Conservation (phyloP, 2,113 vertebrate species). For the Corythornis vintsioides region DNA sequence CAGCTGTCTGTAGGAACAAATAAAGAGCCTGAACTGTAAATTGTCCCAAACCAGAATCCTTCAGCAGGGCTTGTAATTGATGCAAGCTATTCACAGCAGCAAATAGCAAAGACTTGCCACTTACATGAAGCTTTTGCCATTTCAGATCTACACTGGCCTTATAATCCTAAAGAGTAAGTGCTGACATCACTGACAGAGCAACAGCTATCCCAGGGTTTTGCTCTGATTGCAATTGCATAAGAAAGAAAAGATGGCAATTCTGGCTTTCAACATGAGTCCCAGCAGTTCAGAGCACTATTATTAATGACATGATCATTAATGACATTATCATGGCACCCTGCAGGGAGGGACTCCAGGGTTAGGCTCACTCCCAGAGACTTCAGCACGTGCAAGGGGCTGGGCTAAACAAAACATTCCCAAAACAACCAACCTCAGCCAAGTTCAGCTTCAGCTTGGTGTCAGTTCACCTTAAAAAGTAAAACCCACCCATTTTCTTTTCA, state of each 20-base stretch:
- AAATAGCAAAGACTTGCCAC: slow-evolving; percentile 4
- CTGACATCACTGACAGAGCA: neutral
- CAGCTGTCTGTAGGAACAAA: neutral
- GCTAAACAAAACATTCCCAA: neutral
- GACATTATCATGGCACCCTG: neutral
- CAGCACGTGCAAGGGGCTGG: neutral
- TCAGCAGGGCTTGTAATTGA: neutral
- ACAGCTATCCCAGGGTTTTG: neutral
- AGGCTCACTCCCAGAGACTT: neutral
- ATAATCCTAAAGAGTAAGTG: neutral
- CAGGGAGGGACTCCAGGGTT: neutral
- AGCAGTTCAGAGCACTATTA: neutral
- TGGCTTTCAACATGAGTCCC: neutral
- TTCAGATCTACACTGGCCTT: neutral
- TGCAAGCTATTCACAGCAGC: neutral
- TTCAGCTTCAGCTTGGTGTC: neutral
- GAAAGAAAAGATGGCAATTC: neutral
- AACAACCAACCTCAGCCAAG: neutral
- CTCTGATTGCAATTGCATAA: neutral
- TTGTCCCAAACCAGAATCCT: neutral
- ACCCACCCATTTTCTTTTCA: neutral
- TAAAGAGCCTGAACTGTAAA: neutral
- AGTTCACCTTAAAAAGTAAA: neutral
- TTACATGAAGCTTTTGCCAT: neutral
- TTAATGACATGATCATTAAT: too few species aligned